Evolutionary conservation across 2,797 vertebrate genomes (phyloP).

Genomic region (Sebastes vulpes): DNA sequence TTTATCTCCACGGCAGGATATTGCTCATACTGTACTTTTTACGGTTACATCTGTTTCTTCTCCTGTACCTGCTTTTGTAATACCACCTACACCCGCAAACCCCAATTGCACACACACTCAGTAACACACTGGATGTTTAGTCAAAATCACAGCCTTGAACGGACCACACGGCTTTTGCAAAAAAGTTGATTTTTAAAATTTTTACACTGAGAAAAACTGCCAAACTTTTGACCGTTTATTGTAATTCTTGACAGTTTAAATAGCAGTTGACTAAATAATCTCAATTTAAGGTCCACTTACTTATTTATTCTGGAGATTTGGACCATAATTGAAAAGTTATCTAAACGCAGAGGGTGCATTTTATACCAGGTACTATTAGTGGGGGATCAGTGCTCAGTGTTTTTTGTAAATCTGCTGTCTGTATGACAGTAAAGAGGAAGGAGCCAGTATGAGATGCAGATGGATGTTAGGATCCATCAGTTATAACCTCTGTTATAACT

Average conservation of each 20-base stretch:
- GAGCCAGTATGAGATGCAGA: conserved; percentile 47
- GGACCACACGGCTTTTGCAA: background rate
- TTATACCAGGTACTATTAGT: background rate
- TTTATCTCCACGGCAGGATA: background rate
- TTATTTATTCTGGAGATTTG: no score
- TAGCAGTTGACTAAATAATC: background rate
- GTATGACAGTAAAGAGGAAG: conserved; percentile 43
- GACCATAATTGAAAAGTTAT: background rate
- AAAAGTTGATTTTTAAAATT: background rate
- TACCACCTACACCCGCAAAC: background rate
- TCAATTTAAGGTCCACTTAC: background rate
- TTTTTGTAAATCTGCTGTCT: conserved; percentile 22
- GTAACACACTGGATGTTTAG: background rate
- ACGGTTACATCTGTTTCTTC: background rate
- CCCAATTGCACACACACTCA: no score
- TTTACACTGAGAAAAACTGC: background rate
- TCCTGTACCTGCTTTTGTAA: background rate
- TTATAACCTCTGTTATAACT: conserved; percentile 12
- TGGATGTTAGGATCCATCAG: conserved; percentile 18
- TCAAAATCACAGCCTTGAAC: background rate
- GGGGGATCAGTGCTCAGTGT: background rate
- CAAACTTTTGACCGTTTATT: background rate
- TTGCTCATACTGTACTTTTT: background rate
- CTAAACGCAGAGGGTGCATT: background rate
- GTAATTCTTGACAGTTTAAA: background rate